Evolutionary conservation across 1,140 invertebrate genomes (phyloP), one percentile per base, ranked within the genome.

Genomic region (Campoletis sonorensis): DNA sequence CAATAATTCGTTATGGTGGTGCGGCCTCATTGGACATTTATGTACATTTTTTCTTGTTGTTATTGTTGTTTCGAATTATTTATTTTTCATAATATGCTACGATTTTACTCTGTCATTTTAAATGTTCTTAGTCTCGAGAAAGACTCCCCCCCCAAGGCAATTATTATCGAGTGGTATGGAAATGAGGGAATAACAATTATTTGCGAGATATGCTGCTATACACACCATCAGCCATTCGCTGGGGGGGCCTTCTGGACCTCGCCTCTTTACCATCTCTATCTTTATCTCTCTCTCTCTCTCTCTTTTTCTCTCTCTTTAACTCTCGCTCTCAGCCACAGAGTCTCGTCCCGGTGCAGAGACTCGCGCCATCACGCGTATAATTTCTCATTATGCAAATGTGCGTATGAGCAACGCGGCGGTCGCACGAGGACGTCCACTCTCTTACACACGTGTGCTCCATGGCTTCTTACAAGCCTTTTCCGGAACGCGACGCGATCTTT

Each of bases 381-480:
- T 87, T 87, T 86, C 84, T 86, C 86, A 87, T 87, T 87, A 87
- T 86, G 86, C 84, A 86, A 87, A 87, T 85, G 51, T 71, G 61
- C 37, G 49, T 70, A 70, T 70, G 67, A 23, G 81, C 49, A 79
- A 73, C 49, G 83, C 45, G 68, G 51, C 61, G 61, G 64, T 51
- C 73, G 51, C 78, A 78, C 58, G 76, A 80, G 49, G 77, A 51
- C 79, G 49, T 61, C 18, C 72, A 75, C 83, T 27, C 54, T 37
- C 51, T 83, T 54, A 51, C 82, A 67, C 73, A 67, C 33, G 27
- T 33, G 72, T 79, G 71, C 70, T 77, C n/a, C n/a, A n/a, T n/a
- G 73, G 26, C 30, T 30, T 15, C 58, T 21, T 76, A 80, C 40
- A 76, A 79, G 30, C 26, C 67, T 70, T 70, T 77, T 77, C 73